Percentiles rank a stretch among this genome's conserved stretches.
phyloP scores from a whole-genome alignment of 2,113 vertebrate species.

The Erinaceus europaeus region DNA sequence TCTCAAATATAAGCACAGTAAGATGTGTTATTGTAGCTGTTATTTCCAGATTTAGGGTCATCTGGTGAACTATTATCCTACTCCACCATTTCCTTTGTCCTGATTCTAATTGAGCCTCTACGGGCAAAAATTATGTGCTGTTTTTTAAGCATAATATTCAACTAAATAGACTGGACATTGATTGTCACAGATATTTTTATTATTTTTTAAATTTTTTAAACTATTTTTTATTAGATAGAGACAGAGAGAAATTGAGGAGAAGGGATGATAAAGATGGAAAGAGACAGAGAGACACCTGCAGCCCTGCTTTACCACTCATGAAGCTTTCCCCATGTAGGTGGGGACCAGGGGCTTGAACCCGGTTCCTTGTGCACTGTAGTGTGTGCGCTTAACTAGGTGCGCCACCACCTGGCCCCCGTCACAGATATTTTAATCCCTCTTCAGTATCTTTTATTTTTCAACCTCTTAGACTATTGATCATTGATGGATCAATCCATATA shows the following conservation, averaged over 20 bases:
- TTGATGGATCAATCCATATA: not conserved
- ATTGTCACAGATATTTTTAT: not conserved
- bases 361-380: no score
- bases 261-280: no score
- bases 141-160: not conserved
- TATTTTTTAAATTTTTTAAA: not conserved
- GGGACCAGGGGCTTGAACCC: no score
- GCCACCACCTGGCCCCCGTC: no score
- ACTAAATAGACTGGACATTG: not conserved
- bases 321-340: no score
- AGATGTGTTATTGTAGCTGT: not conserved
- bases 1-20: not conserved
- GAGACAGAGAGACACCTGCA: no score
- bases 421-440: not conserved
- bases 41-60: not conserved
- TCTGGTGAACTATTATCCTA: not conserved
- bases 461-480: not conserved
- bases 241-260: no score
- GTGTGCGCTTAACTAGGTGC: no score
- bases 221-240: no score
- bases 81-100: not conserved
- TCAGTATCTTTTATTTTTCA: not conserved
- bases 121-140: not conserved
- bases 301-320: no score
- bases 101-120: slow-evolving; percentile 1